A percentile compares a stretch with the other conserved stretches of the same genome.
These are phyloP conservation scores for Brachypterus glaber DNA, from an alignment of 2,888 invertebrate species.

Conservation along the genomic window DNA sequence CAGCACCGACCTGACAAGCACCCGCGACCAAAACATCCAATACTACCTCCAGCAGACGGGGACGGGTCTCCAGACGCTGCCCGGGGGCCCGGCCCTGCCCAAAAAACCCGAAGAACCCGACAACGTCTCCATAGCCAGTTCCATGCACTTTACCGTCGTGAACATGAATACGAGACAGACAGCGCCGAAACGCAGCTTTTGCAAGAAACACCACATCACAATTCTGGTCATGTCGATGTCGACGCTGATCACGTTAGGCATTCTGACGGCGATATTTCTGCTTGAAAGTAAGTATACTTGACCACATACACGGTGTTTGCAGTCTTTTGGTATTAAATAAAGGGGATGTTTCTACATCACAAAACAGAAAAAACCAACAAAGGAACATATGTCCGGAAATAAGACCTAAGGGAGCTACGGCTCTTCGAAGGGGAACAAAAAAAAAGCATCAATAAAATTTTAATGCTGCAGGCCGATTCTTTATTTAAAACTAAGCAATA, in stretches of 20 bases:
- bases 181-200: conserved; percentile 54
- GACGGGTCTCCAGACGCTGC: conserved; percentile 11
- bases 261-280: conserved; percentile 70
- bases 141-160: conserved; percentile 79
- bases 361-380: no score
- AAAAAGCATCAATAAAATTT: no score
- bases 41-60: conserved; percentile 32
- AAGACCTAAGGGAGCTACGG: no score
- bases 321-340: no score
- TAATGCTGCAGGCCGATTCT: no score
- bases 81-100: conserved; percentile 13
- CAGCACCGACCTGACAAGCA: conserved; percentile 21
- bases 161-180: conserved; percentile 53
- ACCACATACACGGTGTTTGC: no score
- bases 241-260: conserved; percentile 68
- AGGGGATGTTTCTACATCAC: no score
- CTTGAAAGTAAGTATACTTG: conserved; percentile 65
- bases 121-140: conserved; percentile 68
- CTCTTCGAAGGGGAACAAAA: no score
- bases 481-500: no score
- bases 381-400: no score
- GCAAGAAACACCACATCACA: conserved; percentile 69
- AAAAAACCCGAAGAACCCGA: conserved; percentile 46
- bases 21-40: conserved; percentile 33
- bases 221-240: conserved; percentile 77